Percentiles rank a stretch among this genome's conserved stretches.
These are phyloP conservation scores for Sebastes oblongus DNA, from an alignment of 2,797 vertebrate species.

Conservation along the genomic window DNA sequence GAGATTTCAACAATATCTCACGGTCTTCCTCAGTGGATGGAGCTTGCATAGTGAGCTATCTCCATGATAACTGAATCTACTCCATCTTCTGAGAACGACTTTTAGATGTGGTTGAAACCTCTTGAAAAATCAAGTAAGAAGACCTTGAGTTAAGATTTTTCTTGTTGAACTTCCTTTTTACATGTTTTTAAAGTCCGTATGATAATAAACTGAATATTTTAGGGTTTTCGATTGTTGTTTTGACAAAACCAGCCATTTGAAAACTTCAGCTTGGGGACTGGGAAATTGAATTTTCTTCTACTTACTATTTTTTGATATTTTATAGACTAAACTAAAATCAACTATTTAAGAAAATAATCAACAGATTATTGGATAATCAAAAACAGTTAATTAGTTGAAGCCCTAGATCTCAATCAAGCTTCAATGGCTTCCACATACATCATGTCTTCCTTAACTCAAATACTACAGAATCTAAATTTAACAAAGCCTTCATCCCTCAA, in stretches of 20 bases:
- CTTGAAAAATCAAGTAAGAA: not conserved
- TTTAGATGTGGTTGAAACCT: not conserved
- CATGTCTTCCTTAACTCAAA: not conserved
- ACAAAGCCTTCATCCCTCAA: not conserved
- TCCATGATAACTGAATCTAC: not conserved
- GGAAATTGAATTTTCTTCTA: not conserved
- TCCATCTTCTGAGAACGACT: not conserved
- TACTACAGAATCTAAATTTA: not conserved
- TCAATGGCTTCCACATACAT: conserved; percentile 1
- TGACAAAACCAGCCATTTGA: not conserved
- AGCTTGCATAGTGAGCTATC: not conserved
- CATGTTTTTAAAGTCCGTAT: not conserved
- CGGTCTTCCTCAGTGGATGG: not conserved
- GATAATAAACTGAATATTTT: not conserved
- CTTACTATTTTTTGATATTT: not conserved
- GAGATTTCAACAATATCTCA: not conserved
- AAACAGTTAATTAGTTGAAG: not conserved
- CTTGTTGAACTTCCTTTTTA: not conserved
- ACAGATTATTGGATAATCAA: not conserved
- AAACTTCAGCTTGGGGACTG: not conserved
- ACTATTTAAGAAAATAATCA: not conserved
- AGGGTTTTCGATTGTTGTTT: not conserved
- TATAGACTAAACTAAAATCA: not conserved
- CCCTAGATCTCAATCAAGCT: not conserved
- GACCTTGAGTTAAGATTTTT: not conserved